Conservation (phyloP, 2,888 invertebrate species). For the Galerucella calmariensis region DNA sequence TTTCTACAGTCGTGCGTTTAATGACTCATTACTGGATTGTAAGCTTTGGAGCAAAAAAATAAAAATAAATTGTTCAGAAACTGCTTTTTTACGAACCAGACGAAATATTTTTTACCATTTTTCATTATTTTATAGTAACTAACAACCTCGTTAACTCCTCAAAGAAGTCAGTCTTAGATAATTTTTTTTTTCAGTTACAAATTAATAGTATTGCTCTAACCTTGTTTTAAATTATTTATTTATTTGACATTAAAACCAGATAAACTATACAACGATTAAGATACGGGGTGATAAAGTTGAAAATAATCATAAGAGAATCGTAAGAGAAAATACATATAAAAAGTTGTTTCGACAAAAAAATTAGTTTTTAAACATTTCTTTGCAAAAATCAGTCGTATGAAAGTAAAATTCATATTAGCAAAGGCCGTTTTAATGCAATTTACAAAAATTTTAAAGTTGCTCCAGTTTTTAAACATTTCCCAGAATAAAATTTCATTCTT, state of each 20-base stretch:
- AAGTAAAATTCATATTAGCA: neutral
- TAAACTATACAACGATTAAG: neutral
- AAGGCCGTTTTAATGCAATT: neutral
- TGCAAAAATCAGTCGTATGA: neutral
- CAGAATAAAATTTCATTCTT: neutral
- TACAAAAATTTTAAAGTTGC: neutral
- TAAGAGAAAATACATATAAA: too few relatives aligned
- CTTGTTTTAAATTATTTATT: neutral
- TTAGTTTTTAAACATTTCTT: slow-evolving; percentile 3
- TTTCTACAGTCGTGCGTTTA: too few relatives aligned
- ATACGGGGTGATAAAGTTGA: neutral
- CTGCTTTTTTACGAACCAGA: neutral
- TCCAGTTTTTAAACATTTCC: neutral
- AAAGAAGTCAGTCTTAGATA: slow-evolving; percentile 10
- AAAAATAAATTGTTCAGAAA: neutral
- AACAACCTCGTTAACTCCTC: slow-evolving; percentile 1
- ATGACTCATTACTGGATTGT: too few relatives aligned
- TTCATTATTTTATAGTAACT: neutral
- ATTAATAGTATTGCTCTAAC: neutral
- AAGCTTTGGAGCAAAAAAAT: too few relatives aligned
- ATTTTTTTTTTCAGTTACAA: neutral
- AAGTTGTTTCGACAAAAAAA: neutral
- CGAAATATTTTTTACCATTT: neutral
- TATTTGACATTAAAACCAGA: neutral
- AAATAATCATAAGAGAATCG: neutral